Evolutionary conservation across 2,888 invertebrate species (phyloP), one percentile per base, ranked within the genome.

Genomic region (Philopedon plagiatum): DNA sequence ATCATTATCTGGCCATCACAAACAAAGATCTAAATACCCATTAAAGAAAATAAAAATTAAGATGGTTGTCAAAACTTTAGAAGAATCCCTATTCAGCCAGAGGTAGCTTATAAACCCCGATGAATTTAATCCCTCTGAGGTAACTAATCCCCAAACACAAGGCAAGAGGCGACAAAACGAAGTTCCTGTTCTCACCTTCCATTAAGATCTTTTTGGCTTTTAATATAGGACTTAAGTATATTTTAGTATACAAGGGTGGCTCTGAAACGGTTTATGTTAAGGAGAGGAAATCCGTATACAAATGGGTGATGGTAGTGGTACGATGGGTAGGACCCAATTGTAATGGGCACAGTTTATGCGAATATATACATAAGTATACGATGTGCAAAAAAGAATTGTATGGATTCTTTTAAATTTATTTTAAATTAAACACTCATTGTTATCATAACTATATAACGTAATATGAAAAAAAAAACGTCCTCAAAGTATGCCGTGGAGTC

Each of bases 131-230:
- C 68, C 49, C 29, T 61, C 34, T 46, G 32, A 46, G 66, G 58
- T 49, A 58, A 66, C 57, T 66, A 68, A 68, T 61, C 68, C 68
- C 56, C 29, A 18, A 68, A 60, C 46, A 61, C 51, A 66, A 66
- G 44, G 46, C 37, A 51, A 61, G 29, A 54, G 61, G 61, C 51
- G 61, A 68, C 68, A 68, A 68, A 61, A 68, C 60, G 26, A 41
- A 54, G 68, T 68, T 68, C 54, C 68, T 68, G 68, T 68, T 68
- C 68, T 61, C 68, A 68, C 68, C 61, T 68, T 54, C 37, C 60
- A 29, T 54, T 54, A 54, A n/a, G 18, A 18, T 15, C 34, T 39
- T 58, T 67, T 49, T 49, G 15, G 29, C 34, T 39, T 51, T 60
- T 67, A 67, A 60, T 67, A 49, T 18, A 9, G 29, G 51, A 29